phyloP scores from a whole-genome alignment of 2,888 invertebrate species.

The Alloscopus bannaensis region DNA sequence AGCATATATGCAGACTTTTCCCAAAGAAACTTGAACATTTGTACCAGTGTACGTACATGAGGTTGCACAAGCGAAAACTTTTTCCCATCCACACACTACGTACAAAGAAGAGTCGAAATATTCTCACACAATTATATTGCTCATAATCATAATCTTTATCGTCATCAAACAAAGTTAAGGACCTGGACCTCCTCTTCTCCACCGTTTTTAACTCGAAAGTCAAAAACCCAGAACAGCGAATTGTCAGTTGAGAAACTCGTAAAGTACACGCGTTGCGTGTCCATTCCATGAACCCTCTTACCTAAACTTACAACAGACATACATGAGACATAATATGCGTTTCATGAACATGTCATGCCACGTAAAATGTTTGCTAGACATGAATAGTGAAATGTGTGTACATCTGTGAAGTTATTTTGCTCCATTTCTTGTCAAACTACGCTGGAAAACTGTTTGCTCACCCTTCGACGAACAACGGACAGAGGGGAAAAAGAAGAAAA shows the following conservation, averaged over 20 bases:
- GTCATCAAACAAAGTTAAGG: slow-evolving; percentile 22
- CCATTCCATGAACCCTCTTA: not conserved
- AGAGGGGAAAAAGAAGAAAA: not conserved
- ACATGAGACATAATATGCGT: too few relatives aligned
- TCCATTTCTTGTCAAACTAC: not conserved
- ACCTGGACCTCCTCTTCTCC: slow-evolving; percentile 35
- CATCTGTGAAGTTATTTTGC: slow-evolving; percentile 12
- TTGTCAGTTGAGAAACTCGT: not conserved
- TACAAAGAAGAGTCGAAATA: too few relatives aligned
- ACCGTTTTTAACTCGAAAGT: not conserved
- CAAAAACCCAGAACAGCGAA: not conserved
- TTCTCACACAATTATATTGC: slow-evolving; percentile 33
- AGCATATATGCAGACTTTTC: not conserved
- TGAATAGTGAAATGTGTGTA: not conserved
- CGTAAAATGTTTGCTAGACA: slow-evolving; percentile 13
- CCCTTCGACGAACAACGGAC: slow-evolving; percentile 15
- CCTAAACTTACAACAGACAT: too few relatives aligned
- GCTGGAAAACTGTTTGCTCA: slow-evolving; percentile 39
- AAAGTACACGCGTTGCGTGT: slow-evolving; percentile 1
- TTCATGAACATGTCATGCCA: slow-evolving; percentile 15
- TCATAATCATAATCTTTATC: slow-evolving; percentile 30
- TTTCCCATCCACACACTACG: not conserved
- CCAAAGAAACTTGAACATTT: not conserved
- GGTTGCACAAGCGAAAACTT: not conserved
- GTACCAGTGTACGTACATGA: not conserved